Evolutionary conservation across 2,888 invertebrate genomes (phyloP).

Genomic region (Nymphalis c-album): DNA sequence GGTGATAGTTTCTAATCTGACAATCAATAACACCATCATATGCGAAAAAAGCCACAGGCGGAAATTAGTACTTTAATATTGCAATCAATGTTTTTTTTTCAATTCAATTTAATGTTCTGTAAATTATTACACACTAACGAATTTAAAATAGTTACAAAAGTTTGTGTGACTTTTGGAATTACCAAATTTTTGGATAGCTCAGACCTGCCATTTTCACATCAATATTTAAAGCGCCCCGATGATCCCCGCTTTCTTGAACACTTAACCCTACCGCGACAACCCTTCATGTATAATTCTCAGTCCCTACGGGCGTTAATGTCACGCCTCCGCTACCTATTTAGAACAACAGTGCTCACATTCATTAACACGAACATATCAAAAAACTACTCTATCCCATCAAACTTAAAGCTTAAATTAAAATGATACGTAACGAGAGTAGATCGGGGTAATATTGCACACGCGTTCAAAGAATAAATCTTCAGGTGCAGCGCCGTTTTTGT

Average conservation of each 20-base stretch:
- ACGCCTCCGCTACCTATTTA: constrained; percentile 73
- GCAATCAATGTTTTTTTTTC: too few species aligned
- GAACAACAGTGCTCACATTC: constrained; percentile 65
- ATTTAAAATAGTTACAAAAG: background rate
- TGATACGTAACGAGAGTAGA: constrained; percentile 44
- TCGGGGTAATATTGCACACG: constrained; percentile 69
- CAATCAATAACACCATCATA: too few species aligned
- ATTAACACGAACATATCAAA: constrained; percentile 38
- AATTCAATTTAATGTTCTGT: too few species aligned
- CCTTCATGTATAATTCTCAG: constrained; percentile 76
- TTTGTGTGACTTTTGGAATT: background rate
- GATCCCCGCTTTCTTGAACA: constrained; percentile 59
- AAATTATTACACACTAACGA: too few species aligned
- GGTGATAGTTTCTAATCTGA: too few species aligned
- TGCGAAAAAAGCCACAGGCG: too few species aligned
- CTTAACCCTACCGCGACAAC: constrained; percentile 72
- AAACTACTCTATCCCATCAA: constrained; percentile 38
- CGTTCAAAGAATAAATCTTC: constrained; percentile 70
- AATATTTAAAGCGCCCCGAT: constrained; percentile 62
- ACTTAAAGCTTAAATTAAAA: constrained; percentile 41
- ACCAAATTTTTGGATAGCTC: constrained; percentile 2
- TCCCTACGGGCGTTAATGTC: constrained; percentile 76
- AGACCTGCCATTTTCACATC: constrained; percentile 61
- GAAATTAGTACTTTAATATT: too few species aligned
- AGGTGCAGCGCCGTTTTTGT: constrained; percentile 52